These are phyloP conservation scores for Champsocephalus gunnari DNA, from an alignment of 2,797 vertebrate species.

Conservation along the genomic window DNA sequence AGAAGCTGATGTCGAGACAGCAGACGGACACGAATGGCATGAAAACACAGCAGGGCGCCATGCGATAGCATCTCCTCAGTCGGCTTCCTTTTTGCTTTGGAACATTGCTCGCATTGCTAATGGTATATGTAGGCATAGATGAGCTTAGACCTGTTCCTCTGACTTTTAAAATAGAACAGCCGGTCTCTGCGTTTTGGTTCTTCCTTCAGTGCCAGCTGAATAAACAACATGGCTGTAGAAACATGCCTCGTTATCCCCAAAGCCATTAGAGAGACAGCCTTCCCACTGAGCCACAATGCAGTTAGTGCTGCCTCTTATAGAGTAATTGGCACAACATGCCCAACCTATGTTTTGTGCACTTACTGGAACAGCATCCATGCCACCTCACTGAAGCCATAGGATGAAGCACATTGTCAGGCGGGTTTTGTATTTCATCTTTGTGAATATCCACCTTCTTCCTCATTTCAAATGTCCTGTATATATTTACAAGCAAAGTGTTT, in stretches of 20 bases:
- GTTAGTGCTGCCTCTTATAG: slow-evolving; percentile 27
- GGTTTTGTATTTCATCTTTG: slow-evolving; percentile 5
- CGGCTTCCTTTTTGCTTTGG: slow-evolving; percentile 77
- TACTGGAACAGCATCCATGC: background rate
- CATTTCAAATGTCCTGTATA: slow-evolving; percentile 5
- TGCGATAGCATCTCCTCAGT: slow-evolving; percentile 83
- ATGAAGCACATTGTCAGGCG: background rate
- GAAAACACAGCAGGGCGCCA: slow-evolving; percentile 64
- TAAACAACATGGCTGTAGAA: slow-evolving; percentile 49
- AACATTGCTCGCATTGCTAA: slow-evolving; percentile 85
- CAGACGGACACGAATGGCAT: slow-evolving; percentile 62
- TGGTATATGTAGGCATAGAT: slow-evolving; percentile 78
- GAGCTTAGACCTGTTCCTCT: slow-evolving; percentile 80
- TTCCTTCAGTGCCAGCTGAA: slow-evolving; percentile 50
- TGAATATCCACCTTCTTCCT: background rate
- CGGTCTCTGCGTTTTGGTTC: slow-evolving; percentile 64
- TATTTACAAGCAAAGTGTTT: slow-evolving; percentile 20
- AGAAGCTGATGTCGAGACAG: slow-evolving; percentile 58
- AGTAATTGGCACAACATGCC: slow-evolving; percentile 25
- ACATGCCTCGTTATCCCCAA: slow-evolving; percentile 53
- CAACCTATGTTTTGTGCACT: slow-evolving; percentile 13
- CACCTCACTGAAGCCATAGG: slow-evolving; percentile 13
- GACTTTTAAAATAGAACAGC: slow-evolving; percentile 82
- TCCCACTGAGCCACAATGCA: slow-evolving; percentile 28
- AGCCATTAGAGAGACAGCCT: slow-evolving; percentile 54